phyloP scores from a whole-genome alignment of 1,140 invertebrate species.

The Heliconius congener region DNA sequence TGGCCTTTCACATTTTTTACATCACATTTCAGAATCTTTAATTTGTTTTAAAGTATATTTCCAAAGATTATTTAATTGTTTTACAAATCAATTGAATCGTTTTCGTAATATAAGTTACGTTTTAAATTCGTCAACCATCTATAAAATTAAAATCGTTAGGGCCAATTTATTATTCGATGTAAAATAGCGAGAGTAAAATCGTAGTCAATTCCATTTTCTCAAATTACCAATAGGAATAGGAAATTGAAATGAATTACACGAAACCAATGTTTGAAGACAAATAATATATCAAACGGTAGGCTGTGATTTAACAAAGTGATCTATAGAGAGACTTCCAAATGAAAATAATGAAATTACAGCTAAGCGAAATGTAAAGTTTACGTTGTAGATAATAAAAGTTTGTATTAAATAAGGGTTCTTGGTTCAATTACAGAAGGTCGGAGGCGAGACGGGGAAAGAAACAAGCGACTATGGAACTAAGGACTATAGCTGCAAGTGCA shows the following conservation, averaged over 20 bases:
- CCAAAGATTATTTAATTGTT: neutral
- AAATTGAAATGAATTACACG: conserved; percentile 35
- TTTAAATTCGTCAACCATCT: conserved; percentile 19
- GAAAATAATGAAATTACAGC: conserved; percentile 39
- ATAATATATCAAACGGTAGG: conserved; percentile 22
- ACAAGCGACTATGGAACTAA: conserved; percentile 17
- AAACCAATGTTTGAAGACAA: conserved; percentile 32
- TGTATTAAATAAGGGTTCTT: conserved; percentile 49
- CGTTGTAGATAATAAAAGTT: conserved; percentile 45
- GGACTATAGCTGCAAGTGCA: conserved; percentile 30
- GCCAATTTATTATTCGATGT: neutral
- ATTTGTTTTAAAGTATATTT: neutral
- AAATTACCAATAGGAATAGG: conserved; percentile 36
- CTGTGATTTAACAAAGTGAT: conserved; percentile 35
- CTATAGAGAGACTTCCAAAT: conserved; percentile 31
- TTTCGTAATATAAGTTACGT: neutral
- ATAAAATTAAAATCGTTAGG: neutral
- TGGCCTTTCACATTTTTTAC: neutral
- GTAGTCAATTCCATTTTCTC: conserved; percentile 23
- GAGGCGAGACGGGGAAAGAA: conserved; percentile 38
- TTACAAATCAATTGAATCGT: neutral
- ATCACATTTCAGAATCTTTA: too few relatives aligned
- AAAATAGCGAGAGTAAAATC: neutral
- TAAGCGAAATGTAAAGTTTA: conserved; percentile 42
- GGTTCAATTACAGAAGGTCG: conserved; percentile 50